These are phyloP conservation scores for Drosophila diplacantha DNA, from an alignment of 2,888 invertebrate species.

Conservation along the genomic window DNA sequence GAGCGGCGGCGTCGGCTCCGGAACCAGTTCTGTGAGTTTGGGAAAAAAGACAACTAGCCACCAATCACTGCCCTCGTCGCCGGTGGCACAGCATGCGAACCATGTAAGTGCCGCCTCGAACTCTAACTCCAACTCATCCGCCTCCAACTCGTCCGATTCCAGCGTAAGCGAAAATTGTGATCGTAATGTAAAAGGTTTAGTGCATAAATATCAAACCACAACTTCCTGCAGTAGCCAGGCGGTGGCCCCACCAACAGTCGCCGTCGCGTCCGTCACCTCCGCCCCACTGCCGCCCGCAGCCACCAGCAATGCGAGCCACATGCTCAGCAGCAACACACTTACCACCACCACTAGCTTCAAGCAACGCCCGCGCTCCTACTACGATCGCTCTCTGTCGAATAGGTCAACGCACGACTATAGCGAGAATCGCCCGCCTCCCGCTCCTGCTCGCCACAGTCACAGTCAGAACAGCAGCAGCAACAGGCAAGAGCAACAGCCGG, in stretches of 20 bases:
- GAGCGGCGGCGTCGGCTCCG: not conserved
- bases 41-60: slow-evolving; percentile 76
- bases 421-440: slow-evolving; percentile 78
- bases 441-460: slow-evolving; percentile 73
- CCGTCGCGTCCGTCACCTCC: slow-evolving; percentile 18
- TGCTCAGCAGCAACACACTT: slow-evolving; percentile 23
- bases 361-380: slow-evolving; percentile 75
- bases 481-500: slow-evolving; percentile 44
- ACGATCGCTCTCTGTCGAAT: slow-evolving; percentile 72
- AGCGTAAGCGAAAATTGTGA: slow-evolving; percentile 80
- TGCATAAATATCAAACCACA: slow-evolving; percentile 84
- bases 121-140: slow-evolving; percentile 52
- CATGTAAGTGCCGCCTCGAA: slow-evolving; percentile 51
- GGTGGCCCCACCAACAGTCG: slow-evolving; percentile 61
- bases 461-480: slow-evolving; percentile 31
- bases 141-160: slow-evolving; percentile 63
- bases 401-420: slow-evolving; percentile 72
- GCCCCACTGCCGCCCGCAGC: slow-evolving; percentile 41
- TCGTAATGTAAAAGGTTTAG: slow-evolving; percentile 85
- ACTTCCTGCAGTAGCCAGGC: slow-evolving; percentile 68
- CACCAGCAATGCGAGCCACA: slow-evolving; percentile 10
- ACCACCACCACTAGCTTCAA: slow-evolving; percentile 55
- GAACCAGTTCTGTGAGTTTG: not conserved
- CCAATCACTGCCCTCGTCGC: slow-evolving; percentile 82
- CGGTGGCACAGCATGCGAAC: slow-evolving; percentile 79